Conservation (phyloP, 2,888 invertebrate genomes). For the Helobdella robusta region DNA sequence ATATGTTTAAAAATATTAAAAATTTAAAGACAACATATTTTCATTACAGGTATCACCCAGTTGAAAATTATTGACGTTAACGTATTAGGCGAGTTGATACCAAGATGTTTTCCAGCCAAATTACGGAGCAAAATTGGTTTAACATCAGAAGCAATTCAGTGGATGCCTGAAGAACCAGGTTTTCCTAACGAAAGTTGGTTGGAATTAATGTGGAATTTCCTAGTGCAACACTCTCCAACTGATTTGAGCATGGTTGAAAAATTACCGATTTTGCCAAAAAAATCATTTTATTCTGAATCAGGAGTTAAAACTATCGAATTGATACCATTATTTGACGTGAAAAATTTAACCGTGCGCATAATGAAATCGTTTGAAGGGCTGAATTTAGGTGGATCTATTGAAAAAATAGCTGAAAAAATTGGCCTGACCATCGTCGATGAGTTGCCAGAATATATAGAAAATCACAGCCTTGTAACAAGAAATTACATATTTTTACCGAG, state of each 20-base stretch:
- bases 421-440: slow-evolving; percentile 32
- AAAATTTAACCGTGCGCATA: slow-evolving; percentile 25
- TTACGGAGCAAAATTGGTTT: slow-evolving; percentile 26
- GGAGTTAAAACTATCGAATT: slow-evolving; percentile 24
- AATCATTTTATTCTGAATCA: not conserved
- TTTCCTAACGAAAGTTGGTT: slow-evolving; percentile 33
- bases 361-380: slow-evolving; percentile 29
- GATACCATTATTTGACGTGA: slow-evolving; percentile 24
- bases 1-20: not conserved
- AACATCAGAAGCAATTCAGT: slow-evolving; percentile 19
- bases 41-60: slow-evolving; percentile 33
- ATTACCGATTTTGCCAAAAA: slow-evolving; percentile 32
- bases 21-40: not conserved
- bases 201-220: slow-evolving; percentile 31
- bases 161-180: slow-evolving; percentile 29
- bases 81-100: slow-evolving; percentile 28
- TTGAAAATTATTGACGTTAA: slow-evolving; percentile 29
- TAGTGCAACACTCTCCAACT: slow-evolving; percentile 26
- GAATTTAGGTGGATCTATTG: slow-evolving; percentile 26
- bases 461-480: slow-evolving; percentile 29
- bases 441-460: slow-evolving; percentile 31
- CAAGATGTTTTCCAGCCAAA: slow-evolving; percentile 29
- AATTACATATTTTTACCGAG: slow-evolving; percentile 32
- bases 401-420: slow-evolving; percentile 30
- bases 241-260: slow-evolving; percentile 33